Base-by-base conservation (phyloP, 2,888 invertebrate species). In the Melieria omissa region DNA sequence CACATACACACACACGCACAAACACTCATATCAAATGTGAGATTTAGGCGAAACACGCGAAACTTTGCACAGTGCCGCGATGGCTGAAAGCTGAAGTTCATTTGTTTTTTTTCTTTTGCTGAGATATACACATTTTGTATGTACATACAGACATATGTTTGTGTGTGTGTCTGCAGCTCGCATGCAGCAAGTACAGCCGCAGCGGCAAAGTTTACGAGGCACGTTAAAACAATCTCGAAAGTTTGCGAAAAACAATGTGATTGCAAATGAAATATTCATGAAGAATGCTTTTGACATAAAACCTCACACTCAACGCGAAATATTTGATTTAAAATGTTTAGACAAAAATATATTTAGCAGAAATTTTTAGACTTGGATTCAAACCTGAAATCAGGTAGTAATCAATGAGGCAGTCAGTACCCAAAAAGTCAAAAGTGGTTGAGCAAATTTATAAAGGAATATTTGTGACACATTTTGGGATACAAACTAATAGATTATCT, bases 221-320 rank as follows among this genome's bases (percentile, higher is more conserved):
- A 65, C 55, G 61, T 63, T 73, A 70, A 67, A 73, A 71, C 73
- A 70, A 71, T 68, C 54, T 65, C 61, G 9, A 71, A 73, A 71
- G 73, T 73, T 70, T 61, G 73, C 81, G 78, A 76, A 81, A 81
- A 81, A 81, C 81, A 81, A 81, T 82, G 82, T 82, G 82, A 82
- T 82, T 81, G 81, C 80, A 78, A 80, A 79, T 82, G 82, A 82
- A 82, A 81, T 82, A 82, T 82, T 81, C 82, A 82, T 82, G 80
- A 79, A 79, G 67, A 76, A 75, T 74, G 75, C 77, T 79, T 78
- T 77, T 77, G 70, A 63, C 61, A 63, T 63, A 10, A 63, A 69
- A 62, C n/a, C 45, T 49, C 29, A 57, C 58, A 61, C 29, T 5
- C 54, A 68, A 58, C 44, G 63, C 57, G 63, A 57, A 52, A 63